Evolutionary conservation across 92 coral and sea anemone genomes (phyloP), one percentile per base, ranked within the genome.

Genomic region (Chrysogorgia sp.): DNA sequence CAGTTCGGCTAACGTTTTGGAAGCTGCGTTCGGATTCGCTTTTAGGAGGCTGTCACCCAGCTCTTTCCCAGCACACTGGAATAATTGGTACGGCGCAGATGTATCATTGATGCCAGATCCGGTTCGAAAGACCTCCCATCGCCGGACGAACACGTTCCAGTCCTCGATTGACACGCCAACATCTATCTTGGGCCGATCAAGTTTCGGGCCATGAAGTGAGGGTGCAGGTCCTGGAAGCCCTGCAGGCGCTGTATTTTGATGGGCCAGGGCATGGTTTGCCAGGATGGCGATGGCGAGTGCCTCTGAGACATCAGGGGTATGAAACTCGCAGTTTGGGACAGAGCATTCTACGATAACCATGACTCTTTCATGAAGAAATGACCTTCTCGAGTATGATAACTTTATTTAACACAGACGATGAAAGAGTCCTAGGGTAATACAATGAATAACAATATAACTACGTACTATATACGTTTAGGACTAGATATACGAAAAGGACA

Each of bases 111-210:
- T n/a, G n/a, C n/a, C n/a, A n/a, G n/a, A n/a, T n/a, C n/a, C n/a
- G 82, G 69, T 19, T 81, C 83, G 7, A 61, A n/a, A n/a, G n/a
- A n/a, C n/a, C n/a, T n/a, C n/a, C n/a, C n/a, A n/a, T n/a, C n/a
- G n/a, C n/a, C n/a, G n/a, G n/a, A n/a, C n/a, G n/a, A n/a, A n/a
- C n/a, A n/a, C n/a, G n/a, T n/a, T n/a, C n/a, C n/a, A n/a, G n/a
- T n/a, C n/a, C n/a, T n/a, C n/a, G n/a, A n/a, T n/a, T n/a, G n/a
- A n/a, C n/a, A n/a, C n/a, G n/a, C n/a, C n/a, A n/a, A n/a, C n/a
- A n/a, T n/a, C n/a, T n/a, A 84, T 59, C 40, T 76, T 88, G 40
- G 89, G 89, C 63, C 86, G 63, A 2, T 81, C 83, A 10, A 88
- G 82, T 77, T 85, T 88, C 10, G 92, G 87, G 30, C 89, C 86